These are phyloP conservation scores for Apodemus sylvaticus DNA, from an alignment of 2,113 vertebrate genomes.

Conservation along the genomic window DNA sequence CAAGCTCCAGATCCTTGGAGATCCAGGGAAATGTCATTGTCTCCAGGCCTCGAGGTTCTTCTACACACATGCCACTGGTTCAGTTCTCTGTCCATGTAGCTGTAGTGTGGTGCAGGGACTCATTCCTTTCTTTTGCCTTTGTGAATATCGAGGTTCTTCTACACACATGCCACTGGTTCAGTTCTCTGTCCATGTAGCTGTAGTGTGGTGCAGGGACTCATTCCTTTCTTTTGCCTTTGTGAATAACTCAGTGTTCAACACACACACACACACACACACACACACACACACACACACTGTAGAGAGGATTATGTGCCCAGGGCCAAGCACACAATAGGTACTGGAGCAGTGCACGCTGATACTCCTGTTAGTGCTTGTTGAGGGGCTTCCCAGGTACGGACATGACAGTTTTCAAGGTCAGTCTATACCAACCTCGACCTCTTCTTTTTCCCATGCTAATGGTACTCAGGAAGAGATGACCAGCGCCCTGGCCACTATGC, in stretches of 20 bases:
- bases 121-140: background rate
- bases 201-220: background rate
- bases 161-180: background rate
- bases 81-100: background rate
- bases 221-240: background rate
- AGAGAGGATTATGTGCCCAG: background rate
- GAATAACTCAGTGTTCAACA: background rate
- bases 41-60: background rate
- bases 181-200: background rate
- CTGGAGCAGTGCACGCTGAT: background rate
- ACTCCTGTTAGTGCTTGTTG: background rate
- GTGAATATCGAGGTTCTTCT: too few relatives aligned
- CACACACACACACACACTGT: background rate
- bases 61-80: background rate
- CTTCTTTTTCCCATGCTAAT: background rate
- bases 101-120: background rate
- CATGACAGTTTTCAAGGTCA: background rate
- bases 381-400: background rate
- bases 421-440: background rate
- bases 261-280: background rate
- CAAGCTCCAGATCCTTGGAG: background rate
- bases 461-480: conserved; percentile 96
- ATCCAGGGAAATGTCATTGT: background rate
- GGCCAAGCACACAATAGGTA: background rate
- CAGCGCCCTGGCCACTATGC: conserved; percentile 97